Percentiles rank a stretch among this genome's conserved stretches.
Conservation (phyloP, 2,113 vertebrate genomes). For the Myiopsitta monachus region DNA sequence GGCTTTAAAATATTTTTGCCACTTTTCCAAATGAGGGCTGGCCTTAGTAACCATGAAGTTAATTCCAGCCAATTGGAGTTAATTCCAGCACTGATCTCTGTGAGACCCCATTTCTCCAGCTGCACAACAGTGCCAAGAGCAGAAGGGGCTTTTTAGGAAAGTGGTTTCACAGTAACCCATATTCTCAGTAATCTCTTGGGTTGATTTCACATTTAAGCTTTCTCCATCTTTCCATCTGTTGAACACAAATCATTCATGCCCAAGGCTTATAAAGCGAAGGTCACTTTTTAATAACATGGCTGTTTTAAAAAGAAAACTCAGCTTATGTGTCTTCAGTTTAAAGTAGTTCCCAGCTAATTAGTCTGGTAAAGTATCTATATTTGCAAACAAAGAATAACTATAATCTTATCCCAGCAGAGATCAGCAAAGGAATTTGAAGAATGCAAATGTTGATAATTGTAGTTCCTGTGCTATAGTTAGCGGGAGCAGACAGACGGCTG, state of each 20-base stretch:
- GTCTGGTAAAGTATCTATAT: conserved; percentile 47
- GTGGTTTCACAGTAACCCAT: not conserved
- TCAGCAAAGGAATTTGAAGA: conserved; percentile 44
- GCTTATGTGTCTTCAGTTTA: conserved; percentile 60
- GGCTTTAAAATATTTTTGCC: not conserved
- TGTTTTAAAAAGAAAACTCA: conserved; percentile 31
- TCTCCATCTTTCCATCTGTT: not conserved
- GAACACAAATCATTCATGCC: not conserved
- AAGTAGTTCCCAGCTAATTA: conserved; percentile 54
- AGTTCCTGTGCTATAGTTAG: conserved; percentile 22
- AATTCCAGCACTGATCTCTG: not conserved
- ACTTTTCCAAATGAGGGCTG: not conserved
- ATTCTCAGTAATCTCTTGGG: not conserved
- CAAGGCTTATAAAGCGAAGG: conserved; percentile 2
- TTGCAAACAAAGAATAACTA: conserved; percentile 70
- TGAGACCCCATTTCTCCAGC: not conserved
- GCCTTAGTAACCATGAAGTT: not conserved
- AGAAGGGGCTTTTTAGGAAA: not conserved
- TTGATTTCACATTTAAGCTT: not conserved
- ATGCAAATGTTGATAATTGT: conserved; percentile 46
- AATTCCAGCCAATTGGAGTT: not conserved
- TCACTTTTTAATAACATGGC: conserved; percentile 44
- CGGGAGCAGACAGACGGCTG: not conserved
- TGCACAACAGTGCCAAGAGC: not conserved
- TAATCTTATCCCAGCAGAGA: conserved; percentile 45